Evolutionary conservation across 1,140 invertebrate species (phyloP), one percentile per base, ranked within the genome.

Genomic region (Drosophila ironensis): DNA sequence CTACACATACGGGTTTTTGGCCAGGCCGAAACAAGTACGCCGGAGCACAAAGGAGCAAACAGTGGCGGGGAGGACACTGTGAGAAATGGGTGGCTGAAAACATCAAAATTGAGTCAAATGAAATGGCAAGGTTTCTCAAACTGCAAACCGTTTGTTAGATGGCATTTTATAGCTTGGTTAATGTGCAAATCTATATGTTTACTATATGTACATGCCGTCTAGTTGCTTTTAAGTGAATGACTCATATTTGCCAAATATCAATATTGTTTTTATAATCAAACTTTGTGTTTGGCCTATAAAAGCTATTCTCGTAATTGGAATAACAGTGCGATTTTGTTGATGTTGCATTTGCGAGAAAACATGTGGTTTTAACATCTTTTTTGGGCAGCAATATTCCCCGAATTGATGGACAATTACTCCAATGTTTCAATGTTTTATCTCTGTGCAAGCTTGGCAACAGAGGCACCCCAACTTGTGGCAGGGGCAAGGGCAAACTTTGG

Each of bases 1-100:
- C 59, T 60, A 70, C 48, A 72, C 59, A 75, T 37, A 63, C 25
- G 56, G 48, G 60, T 63, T 63, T 63, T 63, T 40, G 56, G 60
- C 42, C 41, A 48, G 1, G 41, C 40, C 59, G 35, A 28, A 63
- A 63, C 54, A 47, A 28, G 30, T 24, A 25, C 25, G n/a, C n/a
- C n/a, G n/a, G n/a, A 19, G 35, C 37, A 24, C 37, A 52, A 45
- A 40, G 27, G 22, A 50, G 14, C 27, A 20, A 19, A 24, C 28
- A 33, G 17, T 2, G 41, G n/a, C 24, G n/a, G 27, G 0, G 20
- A 19, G 17, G 16, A 2, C 47, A 68, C 63, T 17, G 27, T 3
- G 1, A 42, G 7, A 48, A 37, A 37, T 37, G 14, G 30, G 4
- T 5, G 4, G 11, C 11, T 12, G 4, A 12, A 12, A 37, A 37